Evolutionary conservation across 1,140 invertebrate species (phyloP), one percentile per base, ranked within the genome.

Genomic region (Hypothenemus hampei): DNA sequence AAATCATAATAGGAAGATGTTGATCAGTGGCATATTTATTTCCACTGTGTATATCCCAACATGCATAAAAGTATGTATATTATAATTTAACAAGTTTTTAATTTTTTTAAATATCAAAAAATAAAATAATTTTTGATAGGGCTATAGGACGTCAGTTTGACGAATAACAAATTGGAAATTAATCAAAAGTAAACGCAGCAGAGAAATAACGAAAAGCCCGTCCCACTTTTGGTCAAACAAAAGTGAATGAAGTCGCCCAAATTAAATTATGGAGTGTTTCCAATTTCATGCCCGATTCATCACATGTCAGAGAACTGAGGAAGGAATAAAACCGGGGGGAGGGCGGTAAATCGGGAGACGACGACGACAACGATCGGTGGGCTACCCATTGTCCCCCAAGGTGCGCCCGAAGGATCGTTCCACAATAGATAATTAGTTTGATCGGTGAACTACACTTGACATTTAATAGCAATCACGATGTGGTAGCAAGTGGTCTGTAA

Each of bases 371-470:
- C 3, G 48, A 51, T 8, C n/a, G 33, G 45, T n/a, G n/a, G 47
- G 39, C 47, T 40, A 18, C 44, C 44, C 36, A 26, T 26, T 45
- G 48, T 50, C 47, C 35, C n/a, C 47, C 41, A 57, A 57, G 55
- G 55, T 57, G 55, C 55, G 55, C 55, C 48, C 40, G 26, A 19
- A 23, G 47, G 36, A 40, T 33, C 29, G 44, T 11, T 21, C 55
- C 47, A 57, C 55, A 57, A 57, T 57, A 57, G 55, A 57, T 57
- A 57, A 57, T 57, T 57, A 57, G 55, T 57, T 57, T 57, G 55
- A 57, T 57, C 55, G 47, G 35, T 37, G 46, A 57, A 57, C 55
- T 57, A 57, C 41, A 57, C 55, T 57, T 51, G 55, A 57, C 46
- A 50, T 57, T 44, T 57, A 51, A 57, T 57, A 57, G 55, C 46